A percentile compares a stretch with the other conserved stretches of the same genome.
These are phyloP conservation scores for Aphaenogaster floridana DNA, from an alignment of 1,140 invertebrate genomes.

Conservation along the genomic window DNA sequence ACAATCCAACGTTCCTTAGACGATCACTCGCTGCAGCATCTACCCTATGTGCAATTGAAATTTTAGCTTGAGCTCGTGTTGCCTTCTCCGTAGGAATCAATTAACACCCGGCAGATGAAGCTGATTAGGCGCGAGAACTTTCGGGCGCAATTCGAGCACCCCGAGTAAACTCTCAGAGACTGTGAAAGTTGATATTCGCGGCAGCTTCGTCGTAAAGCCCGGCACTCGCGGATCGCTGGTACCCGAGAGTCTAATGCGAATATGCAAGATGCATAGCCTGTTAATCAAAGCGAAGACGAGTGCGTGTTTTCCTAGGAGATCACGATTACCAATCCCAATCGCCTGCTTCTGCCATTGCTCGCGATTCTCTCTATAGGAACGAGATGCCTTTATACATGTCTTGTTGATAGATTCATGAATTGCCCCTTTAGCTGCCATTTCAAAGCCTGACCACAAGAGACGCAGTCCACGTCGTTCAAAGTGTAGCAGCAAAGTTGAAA, in stretches of 20 bases:
- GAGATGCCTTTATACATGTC: constrained; percentile 11
- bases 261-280: neutral
- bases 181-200: constrained; percentile 41
- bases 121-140: constrained; percentile 51
- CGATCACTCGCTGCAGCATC: neutral
- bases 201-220: neutral
- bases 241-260: constrained; percentile 1
- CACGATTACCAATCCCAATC: constrained; percentile 45
- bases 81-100: constrained; percentile 35
- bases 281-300: constrained; percentile 40
- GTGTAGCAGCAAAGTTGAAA: neutral
- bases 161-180: constrained; percentile 22
- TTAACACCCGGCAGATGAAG: constrained; percentile 25
- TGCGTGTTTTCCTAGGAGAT: constrained; percentile 34
- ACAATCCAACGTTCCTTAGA: neutral
- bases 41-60: constrained; percentile 20
- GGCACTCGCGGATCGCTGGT: neutral
- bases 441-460: neutral
- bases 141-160: constrained; percentile 29
- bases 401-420: constrained; percentile 46
- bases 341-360: neutral
- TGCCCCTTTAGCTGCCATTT: constrained; percentile 31
- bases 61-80: constrained; percentile 34
- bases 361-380: neutral
- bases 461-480: neutral